Evolutionary conservation across 2,888 invertebrate species (phyloP), one percentile per base, ranked within the genome.

Genomic region (Acleris holmiana): DNA sequence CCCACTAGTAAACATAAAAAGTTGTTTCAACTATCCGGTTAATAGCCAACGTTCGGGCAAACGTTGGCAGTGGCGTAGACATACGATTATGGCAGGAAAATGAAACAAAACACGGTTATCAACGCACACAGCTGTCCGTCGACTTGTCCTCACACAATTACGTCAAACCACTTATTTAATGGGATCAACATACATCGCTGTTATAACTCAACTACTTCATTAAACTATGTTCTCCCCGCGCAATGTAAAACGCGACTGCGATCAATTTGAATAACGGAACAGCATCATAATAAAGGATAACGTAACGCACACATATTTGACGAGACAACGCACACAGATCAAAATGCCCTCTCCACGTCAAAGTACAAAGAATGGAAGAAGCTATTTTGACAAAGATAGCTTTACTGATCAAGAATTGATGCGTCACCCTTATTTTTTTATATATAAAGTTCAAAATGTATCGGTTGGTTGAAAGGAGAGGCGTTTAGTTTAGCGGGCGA

Each of bases 81-180:
- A 76, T 78, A 76, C 72, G 70, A 63, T 67, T 62, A 78, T 78
- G 85, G 82, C 82, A 82, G 83, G 81, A 82, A 86, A 85, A 84
- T 82, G 84, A 84, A 85, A 85, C 78, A 77, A 75, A 78, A 77
- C 85, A 83, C 81, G 84, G 83, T 85, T 86, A 86, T 85, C 83
- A 85, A 85, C 84, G 78, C 79, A 71, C 83, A 83, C 88, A 88
- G 86, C 85, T 88, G 88, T 83, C 80, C 74, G 75, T 70, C 65
- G 58, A 58, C 63, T 61, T 69, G 69, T 71, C 71, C 59, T 59
- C 68, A 66, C 64, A 64, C 48, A 71, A 72, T 73, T 70, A 74
- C 71, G 68, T 68, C 69, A 65, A 67, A 23, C 40, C 53, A 57
- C 25, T 2, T 54, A 23, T 40, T n/a, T 17, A 35, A 29, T 17